Conservation (phyloP, 2,797 vertebrate species). For the Neosilurus hyrtlii region DNA sequence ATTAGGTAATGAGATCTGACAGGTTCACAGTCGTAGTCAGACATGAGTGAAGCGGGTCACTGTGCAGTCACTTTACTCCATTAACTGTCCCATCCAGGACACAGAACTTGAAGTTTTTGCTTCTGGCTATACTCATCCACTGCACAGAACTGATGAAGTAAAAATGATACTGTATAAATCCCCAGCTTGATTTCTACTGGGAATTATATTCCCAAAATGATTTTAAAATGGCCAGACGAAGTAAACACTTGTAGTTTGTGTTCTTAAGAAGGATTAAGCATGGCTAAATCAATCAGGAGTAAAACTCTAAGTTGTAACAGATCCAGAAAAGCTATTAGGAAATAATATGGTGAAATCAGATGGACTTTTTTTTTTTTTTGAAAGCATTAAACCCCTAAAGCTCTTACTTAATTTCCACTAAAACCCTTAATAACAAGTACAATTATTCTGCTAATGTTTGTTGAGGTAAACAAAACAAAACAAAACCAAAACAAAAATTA, state of each 20-base stretch:
- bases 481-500: neutral
- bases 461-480: neutral
- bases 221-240: neutral
- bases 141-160: too few relatives aligned
- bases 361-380: neutral
- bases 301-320: conserved; percentile 39
- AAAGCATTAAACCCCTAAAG: neutral
- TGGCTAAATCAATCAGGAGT: conserved; percentile 19
- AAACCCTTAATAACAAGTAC: neutral
- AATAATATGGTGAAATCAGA: neutral
- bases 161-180: neutral
- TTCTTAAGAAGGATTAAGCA: neutral
- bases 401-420: neutral
- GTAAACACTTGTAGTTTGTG: neutral
- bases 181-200: neutral
- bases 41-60: conserved; percentile 24
- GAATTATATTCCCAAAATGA: neutral
- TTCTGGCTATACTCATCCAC: neutral
- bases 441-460: neutral
- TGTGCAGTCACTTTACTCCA: conserved; percentile 13
- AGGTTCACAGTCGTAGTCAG: conserved; percentile 61
- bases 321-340: conserved; percentile 30
- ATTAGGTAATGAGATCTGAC: conserved; percentile 78
- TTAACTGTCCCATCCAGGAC: conserved; percentile 18
- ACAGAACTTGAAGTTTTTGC: conserved; percentile 11